Evolutionary conservation across 2,113 vertebrate genomes (phyloP), one percentile per base, ranked within the genome.

Genomic region (Xyrauchen texanus): DNA sequence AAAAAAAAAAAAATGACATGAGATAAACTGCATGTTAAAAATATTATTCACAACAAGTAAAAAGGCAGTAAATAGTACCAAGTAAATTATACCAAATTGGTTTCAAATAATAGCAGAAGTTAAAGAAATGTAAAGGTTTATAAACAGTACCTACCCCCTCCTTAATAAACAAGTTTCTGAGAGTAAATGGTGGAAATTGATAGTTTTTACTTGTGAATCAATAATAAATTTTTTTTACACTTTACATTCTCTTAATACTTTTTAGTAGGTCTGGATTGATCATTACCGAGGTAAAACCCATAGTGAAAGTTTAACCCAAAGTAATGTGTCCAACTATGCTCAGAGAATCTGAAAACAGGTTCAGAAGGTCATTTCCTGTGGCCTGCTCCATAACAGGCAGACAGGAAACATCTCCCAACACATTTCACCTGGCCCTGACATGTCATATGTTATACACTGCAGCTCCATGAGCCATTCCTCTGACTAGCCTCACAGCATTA

Each of bases 301-400:
- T 2, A 44, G 10, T 68, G 45, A 68, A 74, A 78, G 7, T 76
- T 45, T 63, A 74, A 76, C 53, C 10, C 52, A 47, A 10, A 66
- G 6, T 12, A 60, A 76, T 57, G 7, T 4, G 4, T 53, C 67
- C 60, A 47, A 46, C 45, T 73, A 16, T 47, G n/a, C 16, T 42
- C 9, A 15, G 60, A 51, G 53, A 49, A 49, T 51, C 16, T 73
- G 21, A 34, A 55, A 67, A 80, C 67, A 64, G 62, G 69, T 68
- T 57, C 12, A 42, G 42, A 60, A 58, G 82, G 71, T 66, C 78
- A 61, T 60, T 80, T 80, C 82, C 82, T 77, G n/a, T 34, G 21
- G 53, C 46, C 66, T 58, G 47, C 63, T 75, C 67, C 53, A 65
- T 52, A 55, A 63, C 55, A 62, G 15, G n/a, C 46, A 49, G 72